A percentile compares a stretch with the other conserved stretches of the same genome.
Conservation (phyloP, 2,888 invertebrate genomes). For the Neuroscelio doddi region DNA sequence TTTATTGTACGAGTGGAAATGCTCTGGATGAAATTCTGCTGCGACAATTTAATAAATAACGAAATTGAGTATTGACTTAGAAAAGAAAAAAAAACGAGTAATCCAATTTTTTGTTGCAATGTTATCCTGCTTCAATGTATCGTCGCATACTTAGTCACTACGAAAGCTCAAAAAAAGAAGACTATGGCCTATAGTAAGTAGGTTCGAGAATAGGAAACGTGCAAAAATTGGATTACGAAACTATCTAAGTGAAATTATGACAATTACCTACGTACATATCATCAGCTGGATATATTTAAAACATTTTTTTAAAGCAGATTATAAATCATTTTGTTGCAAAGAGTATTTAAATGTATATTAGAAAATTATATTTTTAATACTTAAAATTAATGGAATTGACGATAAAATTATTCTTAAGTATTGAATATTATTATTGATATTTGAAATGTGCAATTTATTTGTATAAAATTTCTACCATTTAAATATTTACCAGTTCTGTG, state of each 20-base stretch:
- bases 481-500: background rate
- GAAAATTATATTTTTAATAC: background rate
- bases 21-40: slow-evolving; percentile 3
- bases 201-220: slow-evolving; percentile 26
- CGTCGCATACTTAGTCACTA: slow-evolving; percentile 43
- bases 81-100: too few relatives aligned
- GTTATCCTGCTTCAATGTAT: slow-evolving; percentile 38
- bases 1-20: background rate
- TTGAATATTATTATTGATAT: too few relatives aligned
- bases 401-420: too few relatives aligned
- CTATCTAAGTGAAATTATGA: slow-evolving; percentile 17
- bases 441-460: too few relatives aligned
- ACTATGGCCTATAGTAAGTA: slow-evolving; percentile 38
- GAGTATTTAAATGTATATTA: too few relatives aligned
- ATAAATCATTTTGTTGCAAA: too few relatives aligned
- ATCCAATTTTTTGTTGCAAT: slow-evolving; percentile 37
- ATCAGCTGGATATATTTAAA: slow-evolving; percentile 12
- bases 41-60: slow-evolving; percentile 10
- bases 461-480: too few relatives aligned
- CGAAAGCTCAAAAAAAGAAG: slow-evolving; percentile 46
- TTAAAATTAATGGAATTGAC: too few relatives aligned
- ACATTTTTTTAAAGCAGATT: too few relatives aligned
- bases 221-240: slow-evolving; percentile 40
- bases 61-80: slow-evolving; percentile 10
- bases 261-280: slow-evolving; percentile 10